Evolutionary conservation across 2,113 vertebrate genomes (phyloP), one percentile per base, ranked within the genome.

Genomic region (Emydura subglobosa): DNA sequence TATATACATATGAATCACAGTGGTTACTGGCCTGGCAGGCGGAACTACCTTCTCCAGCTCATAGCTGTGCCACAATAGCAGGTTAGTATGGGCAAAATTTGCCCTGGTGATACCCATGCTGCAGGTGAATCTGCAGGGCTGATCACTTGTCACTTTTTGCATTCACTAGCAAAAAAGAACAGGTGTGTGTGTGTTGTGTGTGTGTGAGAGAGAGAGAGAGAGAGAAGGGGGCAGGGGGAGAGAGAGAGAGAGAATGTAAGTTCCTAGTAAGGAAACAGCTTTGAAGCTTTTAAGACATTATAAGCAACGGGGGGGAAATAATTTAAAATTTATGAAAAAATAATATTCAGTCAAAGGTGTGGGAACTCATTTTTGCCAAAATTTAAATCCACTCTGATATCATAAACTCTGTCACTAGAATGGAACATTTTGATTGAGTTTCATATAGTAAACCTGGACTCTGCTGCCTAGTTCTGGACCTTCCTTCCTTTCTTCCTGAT

Each of bases 301-400:
- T 88, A 47, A 93, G 24, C 16, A 79, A 78, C 49, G 22, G 57
- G 44, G 90, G 91, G 93, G 31, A 31, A 39, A 39, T 16, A 34
- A 68, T 22, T 22, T 42, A 72, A 39, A n/a, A 42, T 39, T n/a
- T 72, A 72, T 72, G 68, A 42, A 42, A 74, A 74, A 42, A 65
- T 65, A 65, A 65, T 34, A 34, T 24, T 4, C 22, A 42, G 21
- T 74, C 68, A 74, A 42, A 68, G 21, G n/a, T 42, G 5, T 6
- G 22, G 91, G 9, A 6, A 34, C 22, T 59, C 83, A 65, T 79
- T 51, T 50, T 86, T 50, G 34, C 61, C 78, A 29, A 68, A 85
- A 91, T 79, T 6, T 80, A 31, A 95, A 94, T 54, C 22, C 54
- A 90, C 90, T 81, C 42, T 91, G 50, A 83, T 29, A 87, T 91